Base-by-base conservation (phyloP, 2,797 vertebrate species). In the Telmatherina bonti region DNA sequence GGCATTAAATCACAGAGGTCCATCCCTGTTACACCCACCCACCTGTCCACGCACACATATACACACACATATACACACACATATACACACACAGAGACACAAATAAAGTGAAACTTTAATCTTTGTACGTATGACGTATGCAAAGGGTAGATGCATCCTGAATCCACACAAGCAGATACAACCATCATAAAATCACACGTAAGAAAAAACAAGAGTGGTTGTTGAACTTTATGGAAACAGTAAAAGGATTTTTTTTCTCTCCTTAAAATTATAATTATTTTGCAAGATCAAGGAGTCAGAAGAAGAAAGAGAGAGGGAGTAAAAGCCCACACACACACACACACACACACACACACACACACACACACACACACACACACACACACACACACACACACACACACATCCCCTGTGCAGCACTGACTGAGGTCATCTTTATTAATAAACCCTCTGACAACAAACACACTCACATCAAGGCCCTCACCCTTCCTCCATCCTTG, bases 391-490 rank as follows among this genome's bases (percentile, higher is more conserved):
- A 61, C 52, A 45, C 51, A 36, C 47, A 51, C 56, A 54, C 62
- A 61, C 69, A 74, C 59, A 61, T 52, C 31, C 69, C 60, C 20
- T 54, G 59, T 67, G 78, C 67, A 67, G 64, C 83, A 67, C 72
- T 4, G 67, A 73, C 86, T 93, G 91, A 93, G 91, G 93, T 94
- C 92, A 94, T 93, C 91, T 93, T 93, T 95, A 94, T 95, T 94
- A 94, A 94, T 93, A 94, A 92, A 84, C 85, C 82, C 79, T 85
- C 88, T 88, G 88, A 91, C 89, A 93, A 93, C 87, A 91, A 88
- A 89, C 91, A 87, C 85, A 82, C 87, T 88, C 74, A 76, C 86
- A 85, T 87, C 87, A 80, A 85, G 88, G 79, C 85, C 76, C 65
- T 62, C n/a, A 0, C 78, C 67, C 72, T 73, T 76, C 70, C 80